Base-by-base conservation (phyloP, 2,888 invertebrate species). In the Allygus modestus region DNA sequence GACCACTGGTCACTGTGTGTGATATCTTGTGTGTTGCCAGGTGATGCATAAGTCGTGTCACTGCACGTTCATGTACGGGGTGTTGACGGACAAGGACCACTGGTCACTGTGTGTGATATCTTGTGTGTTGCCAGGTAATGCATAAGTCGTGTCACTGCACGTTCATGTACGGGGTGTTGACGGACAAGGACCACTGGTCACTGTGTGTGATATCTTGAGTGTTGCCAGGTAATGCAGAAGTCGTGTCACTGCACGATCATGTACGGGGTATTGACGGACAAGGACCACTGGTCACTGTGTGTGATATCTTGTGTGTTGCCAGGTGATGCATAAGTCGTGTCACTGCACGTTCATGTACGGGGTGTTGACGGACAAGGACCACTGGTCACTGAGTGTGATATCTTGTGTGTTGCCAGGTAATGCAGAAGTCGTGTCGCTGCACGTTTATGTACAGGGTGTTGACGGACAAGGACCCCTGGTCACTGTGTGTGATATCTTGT, bases 151-250 rank as follows among this genome's bases (percentile, higher is more conserved):
- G 94, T 89, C 91, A 93, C 86, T 97, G 97, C 92, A 95, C 96
- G 90, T 99, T 99, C 94, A 99, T 99, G 99, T 98, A 97, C 92
- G 99, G 99, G 89, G 99, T 99, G 92, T 95, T 98, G 91, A 99
- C 99, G 88, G 98, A 99, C 93, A 97, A 97, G 92, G 97, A 97
- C n/a, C n/a, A n/a, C n/a, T n/a, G n/a, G n/a, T n/a, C n/a, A n/a
- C n/a, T n/a, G n/a, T n/a, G n/a, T n/a, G n/a, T n/a, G n/a, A n/a
- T n/a, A n/a, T n/a, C n/a, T n/a, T n/a, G n/a, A n/a, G n/a, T n/a
- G n/a, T n/a, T n/a, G n/a, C n/a, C n/a, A n/a, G n/a, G n/a, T n/a
- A n/a, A n/a, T n/a, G n/a, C n/a, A n/a, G n/a, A n/a, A n/a, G n/a
- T n/a, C n/a, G n/a, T n/a, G n/a, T n/a, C n/a, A n/a, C n/a, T n/a